Conservation (phyloP, 2,888 invertebrate species). For the Bugulina stolonifera region DNA sequence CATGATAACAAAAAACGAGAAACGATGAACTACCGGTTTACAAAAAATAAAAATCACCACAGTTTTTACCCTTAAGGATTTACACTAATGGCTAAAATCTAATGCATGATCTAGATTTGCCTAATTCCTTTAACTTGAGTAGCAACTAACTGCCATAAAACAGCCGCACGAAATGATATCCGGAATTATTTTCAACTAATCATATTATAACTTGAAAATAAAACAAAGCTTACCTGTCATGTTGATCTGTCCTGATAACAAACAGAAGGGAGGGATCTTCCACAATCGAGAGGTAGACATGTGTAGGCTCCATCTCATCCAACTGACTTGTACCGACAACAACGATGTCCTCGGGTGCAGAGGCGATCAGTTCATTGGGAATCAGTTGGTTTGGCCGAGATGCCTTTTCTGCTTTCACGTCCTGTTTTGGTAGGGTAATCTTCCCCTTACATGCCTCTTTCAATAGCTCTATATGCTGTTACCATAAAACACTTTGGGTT, state of each 20-base stretch:
- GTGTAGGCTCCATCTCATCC: background rate
- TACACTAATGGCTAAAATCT: too few species aligned
- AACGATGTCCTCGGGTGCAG: background rate
- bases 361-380: background rate
- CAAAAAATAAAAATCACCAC: too few species aligned
- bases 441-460: slow-evolving; percentile 53
- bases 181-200: too few species aligned
- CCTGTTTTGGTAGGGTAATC: slow-evolving; percentile 29
- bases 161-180: too few species aligned
- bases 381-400: background rate
- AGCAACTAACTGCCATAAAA: too few species aligned
- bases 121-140: too few species aligned
- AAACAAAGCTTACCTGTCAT: background rate
- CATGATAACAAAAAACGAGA: too few species aligned
- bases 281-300: background rate
- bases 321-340: background rate
- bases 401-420: background rate
- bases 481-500: background rate
- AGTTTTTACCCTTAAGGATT: too few species aligned
- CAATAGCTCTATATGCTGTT: slow-evolving; percentile 56
- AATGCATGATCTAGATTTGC: too few species aligned
- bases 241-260: slow-evolving; percentile 2
- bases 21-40: too few species aligned
- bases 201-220: too few species aligned
- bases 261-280: background rate